Percentiles rank a stretch among this genome's conserved stretches.
Evolutionary conservation across 2,888 invertebrate species (phyloP).

Genomic region (Synanthedon tipuliformis): DNA sequence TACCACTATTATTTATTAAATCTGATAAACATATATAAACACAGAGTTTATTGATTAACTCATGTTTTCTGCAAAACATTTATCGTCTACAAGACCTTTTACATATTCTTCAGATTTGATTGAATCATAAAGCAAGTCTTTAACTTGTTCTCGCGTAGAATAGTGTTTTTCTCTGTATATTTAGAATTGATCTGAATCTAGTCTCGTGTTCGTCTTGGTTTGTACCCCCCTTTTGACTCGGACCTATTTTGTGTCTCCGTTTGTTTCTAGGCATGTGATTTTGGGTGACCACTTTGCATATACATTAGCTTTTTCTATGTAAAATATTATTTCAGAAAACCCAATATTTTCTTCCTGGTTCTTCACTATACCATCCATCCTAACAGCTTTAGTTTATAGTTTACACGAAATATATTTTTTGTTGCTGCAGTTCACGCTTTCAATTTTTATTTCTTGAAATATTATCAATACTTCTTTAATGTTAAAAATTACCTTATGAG

Average conservation of each 20-base stretch:
- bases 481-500: no score
- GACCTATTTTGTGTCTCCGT: conserved; percentile 17
- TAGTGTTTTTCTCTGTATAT: conserved; percentile 29
- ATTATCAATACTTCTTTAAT: no score
- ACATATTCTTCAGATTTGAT: no score
- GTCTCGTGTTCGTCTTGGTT: conserved; percentile 30
- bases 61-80: no score
- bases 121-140: conserved; percentile 8
- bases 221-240: conserved; percentile 31
- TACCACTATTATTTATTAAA: no score
- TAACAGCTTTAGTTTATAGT: background rate
- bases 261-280: conserved; percentile 38
- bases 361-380: background rate
- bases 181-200: conserved; percentile 37
- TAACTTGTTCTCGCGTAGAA: conserved; percentile 44
- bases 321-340: background rate
- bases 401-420: background rate
- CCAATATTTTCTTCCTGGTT: background rate
- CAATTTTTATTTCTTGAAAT: background rate
- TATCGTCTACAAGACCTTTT: no score
- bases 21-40: no score
- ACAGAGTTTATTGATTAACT: no score
- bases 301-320: conserved; percentile 4
- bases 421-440: background rate
- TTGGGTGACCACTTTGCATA: conserved; percentile 31